Evolutionary conservation across 2,888 invertebrate genomes (phyloP), one percentile per base, ranked within the genome.

Genomic region (Tetragnatha montana): DNA sequence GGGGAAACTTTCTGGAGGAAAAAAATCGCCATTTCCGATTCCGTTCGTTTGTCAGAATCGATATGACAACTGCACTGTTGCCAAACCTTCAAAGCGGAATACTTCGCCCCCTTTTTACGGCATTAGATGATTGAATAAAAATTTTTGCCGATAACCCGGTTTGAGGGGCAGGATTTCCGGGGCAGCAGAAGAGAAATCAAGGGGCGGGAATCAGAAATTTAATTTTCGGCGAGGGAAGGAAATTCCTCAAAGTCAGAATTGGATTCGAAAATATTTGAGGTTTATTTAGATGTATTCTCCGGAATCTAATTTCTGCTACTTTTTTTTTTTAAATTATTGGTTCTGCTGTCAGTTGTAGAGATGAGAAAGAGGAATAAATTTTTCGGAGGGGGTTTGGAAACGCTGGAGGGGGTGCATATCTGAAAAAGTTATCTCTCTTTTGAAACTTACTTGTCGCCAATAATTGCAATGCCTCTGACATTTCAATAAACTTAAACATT

Each of bases 21-120:
- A 60, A 35, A 60, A 60, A 60, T 60, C 60, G 10, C 60, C 17
- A 19, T 75, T n/a, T 75, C n/a, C 49, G 49, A 75, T 49, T 75
- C 75, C 7, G 14, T 75, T 35, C 49, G 75, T 75, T 75, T 47
- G 75, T 8, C 49, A 75, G 49, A 75, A 75, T 49, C 75, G 75
- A 75, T 75, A 47, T 75, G 75, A 75, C 75, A 75, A 75, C 75
- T 75, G 75, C 19, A 47, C 75, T 10, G 49, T 47, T 49, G 49
- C 14, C 60, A 3, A 17, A 60, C 60, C 60, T 60, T 60, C 60
- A 60, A 60, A 60, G 60, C 14, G 60, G 60, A 60, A 60, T 60
- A 60, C 10, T 60, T 60, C 17, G 35, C 35, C 60, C 60, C 60
- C 17, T 60, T 60, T 60, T 60, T 60, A 60, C 10, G 60, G 60